These are phyloP conservation scores for Aromia moschata DNA, from an alignment of 2,888 invertebrate species.

Conservation along the genomic window DNA sequence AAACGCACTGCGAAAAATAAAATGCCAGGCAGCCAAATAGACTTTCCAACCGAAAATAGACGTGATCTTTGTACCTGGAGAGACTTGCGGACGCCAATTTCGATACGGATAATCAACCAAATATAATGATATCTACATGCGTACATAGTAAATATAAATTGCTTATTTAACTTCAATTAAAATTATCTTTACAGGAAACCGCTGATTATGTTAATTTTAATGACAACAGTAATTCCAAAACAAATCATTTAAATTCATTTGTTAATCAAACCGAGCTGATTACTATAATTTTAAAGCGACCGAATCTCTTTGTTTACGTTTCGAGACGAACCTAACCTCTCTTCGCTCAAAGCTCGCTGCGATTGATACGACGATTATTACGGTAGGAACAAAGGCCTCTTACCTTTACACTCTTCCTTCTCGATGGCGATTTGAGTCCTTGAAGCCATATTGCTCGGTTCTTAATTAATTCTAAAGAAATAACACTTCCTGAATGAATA, in stretches of 20 bases:
- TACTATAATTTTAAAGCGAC: background rate
- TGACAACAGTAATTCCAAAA: too few species aligned
- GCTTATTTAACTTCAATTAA: too few species aligned
- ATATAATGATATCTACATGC: too few species aligned
- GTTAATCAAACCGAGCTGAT: background rate
- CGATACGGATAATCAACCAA: background rate
- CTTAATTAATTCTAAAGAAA: constrained; percentile 34
- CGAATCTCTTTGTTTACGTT: background rate
- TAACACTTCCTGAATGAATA: constrained; percentile 41
- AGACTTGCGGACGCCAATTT: constrained; percentile 15
- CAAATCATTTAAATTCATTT: background rate
- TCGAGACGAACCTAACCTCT: background rate
- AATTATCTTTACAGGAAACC: too few species aligned
- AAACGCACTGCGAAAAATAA: constrained; percentile 1
- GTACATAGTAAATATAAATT: too few species aligned
- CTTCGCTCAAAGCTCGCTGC: background rate
- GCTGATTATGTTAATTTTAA: too few species aligned
- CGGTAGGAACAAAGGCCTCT: constrained; percentile 10
- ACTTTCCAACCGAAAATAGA: constrained; percentile 19
- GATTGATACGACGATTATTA: background rate
- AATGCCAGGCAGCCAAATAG: background rate
- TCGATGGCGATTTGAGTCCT: constrained; percentile 33
- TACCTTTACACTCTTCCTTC: constrained; percentile 46
- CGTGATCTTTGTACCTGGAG: constrained; percentile 25
- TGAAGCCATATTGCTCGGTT: constrained; percentile 39